phyloP scores from a whole-genome alignment of 1,140 invertebrate genomes.

The Drosophila subobscura region DNA sequence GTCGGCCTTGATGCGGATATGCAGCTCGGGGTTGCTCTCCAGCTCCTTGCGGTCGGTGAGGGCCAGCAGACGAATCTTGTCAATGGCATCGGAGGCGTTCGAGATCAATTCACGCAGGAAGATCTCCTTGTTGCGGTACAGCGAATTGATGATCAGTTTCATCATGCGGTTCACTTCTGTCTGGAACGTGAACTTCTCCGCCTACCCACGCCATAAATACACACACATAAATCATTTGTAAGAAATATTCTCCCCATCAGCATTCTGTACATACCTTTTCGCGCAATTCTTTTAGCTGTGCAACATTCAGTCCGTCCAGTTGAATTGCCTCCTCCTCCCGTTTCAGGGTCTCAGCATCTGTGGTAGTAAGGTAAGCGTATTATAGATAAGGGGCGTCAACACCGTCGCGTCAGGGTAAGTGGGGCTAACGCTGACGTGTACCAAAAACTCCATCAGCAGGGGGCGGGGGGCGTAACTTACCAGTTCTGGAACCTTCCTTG shows the following conservation, averaged over 20 bases:
- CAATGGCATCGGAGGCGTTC: constrained; percentile 97
- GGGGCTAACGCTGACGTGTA: constrained; percentile 68
- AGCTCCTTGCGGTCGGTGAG: constrained; percentile 93
- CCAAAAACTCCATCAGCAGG: constrained; percentile 13
- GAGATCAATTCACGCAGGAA: constrained; percentile 98
- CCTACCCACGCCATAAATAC: constrained; percentile 63
- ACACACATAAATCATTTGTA: not conserved
- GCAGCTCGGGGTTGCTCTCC: constrained; percentile 91
- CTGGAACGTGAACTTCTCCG: constrained; percentile 97
- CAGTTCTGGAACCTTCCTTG: constrained; percentile 92
- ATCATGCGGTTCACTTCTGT: constrained; percentile 99
- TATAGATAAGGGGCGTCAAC: constrained; percentile 41
- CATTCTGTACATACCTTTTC: constrained; percentile 86
- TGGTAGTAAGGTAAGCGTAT: not conserved
- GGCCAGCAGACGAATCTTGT: constrained; percentile 96
- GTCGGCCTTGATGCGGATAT: constrained; percentile 97
- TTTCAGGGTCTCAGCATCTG: constrained; percentile 90
- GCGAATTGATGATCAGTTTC: constrained; percentile 99
- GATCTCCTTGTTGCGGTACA: constrained; percentile 99
- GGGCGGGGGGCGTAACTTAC: constrained; percentile 84
- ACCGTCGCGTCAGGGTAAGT: constrained; percentile 3
- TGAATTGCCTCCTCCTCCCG: constrained; percentile 99
- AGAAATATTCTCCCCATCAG: not conserved
- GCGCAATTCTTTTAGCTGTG: constrained; percentile 95
- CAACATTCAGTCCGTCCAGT: constrained; percentile 96